A percentile compares a stretch with the other conserved stretches of the same genome.
Conservation (phyloP, 2,797 vertebrate genomes). For the Pipistrellus pygmaeus region DNA sequence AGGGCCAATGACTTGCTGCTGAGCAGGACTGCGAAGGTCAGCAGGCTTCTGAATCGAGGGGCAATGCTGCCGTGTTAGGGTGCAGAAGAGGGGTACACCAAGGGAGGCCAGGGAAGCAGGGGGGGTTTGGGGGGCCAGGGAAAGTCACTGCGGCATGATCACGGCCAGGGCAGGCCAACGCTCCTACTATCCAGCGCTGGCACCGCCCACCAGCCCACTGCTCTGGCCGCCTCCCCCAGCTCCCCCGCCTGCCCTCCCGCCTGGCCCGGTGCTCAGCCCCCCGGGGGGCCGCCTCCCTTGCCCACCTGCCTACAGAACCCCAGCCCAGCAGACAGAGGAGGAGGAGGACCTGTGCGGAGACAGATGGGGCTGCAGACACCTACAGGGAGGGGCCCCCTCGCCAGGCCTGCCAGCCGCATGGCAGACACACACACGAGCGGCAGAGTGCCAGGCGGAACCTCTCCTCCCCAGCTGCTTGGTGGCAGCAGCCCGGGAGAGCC, state of each 20-base stretch:
- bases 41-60: background rate
- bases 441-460: background rate
- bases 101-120: background rate
- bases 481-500: background rate
- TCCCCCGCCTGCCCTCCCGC: background rate
- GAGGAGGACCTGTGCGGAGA: background rate
- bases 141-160: no score
- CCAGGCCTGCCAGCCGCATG: background rate
- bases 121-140: background rate
- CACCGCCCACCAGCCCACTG: fast-evolving
- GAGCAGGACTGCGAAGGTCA: fast-evolving
- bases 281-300: fast-evolving
- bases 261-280: background rate
- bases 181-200: fast-evolving
- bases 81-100: fast-evolving
- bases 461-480: background rate
- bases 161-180: background rate
- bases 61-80: background rate
- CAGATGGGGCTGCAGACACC: slow-evolving; percentile 7
- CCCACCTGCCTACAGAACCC: fast-evolving
- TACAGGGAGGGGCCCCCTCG: background rate
- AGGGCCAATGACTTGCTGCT: background rate
- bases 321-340: background rate
- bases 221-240: background rate
- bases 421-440: background rate